Conservation (phyloP, 2,113 vertebrate species). For the Ciconia boyciana region DNA sequence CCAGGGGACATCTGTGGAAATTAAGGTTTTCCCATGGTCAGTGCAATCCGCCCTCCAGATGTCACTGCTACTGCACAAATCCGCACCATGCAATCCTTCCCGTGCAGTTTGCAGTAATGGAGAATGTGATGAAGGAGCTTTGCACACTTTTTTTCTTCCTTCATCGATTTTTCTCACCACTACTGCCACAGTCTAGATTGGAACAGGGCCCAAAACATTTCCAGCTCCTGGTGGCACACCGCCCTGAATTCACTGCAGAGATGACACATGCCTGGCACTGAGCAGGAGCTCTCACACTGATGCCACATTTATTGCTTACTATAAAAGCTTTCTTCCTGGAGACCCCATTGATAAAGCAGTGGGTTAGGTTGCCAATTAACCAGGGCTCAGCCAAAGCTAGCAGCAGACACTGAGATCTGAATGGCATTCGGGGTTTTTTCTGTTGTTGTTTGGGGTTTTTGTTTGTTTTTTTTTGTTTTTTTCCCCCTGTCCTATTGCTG, state of each 20-base stretch:
- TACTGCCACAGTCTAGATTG: neutral
- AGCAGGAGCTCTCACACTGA: neutral
- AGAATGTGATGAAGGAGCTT: neutral
- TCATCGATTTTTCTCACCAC: neutral
- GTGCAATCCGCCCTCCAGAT: neutral
- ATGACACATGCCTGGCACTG: neutral
- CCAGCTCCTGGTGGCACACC: neutral
- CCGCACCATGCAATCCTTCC: accelerated
- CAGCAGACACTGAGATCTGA: neutral
- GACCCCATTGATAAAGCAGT: neutral
- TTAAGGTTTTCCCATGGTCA: neutral
- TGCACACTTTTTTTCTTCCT: neutral
- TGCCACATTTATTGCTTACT: neutral
- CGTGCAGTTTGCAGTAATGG: accelerated
- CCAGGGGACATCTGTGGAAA: neutral
- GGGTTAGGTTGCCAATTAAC: accelerated
- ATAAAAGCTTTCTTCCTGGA: neutral
- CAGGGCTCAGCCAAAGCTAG: neutral
- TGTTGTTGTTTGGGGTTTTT: neutral
- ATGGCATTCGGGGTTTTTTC: neutral
- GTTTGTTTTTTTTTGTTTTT: neutral
- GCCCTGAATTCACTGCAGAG: neutral
- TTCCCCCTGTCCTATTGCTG: accelerated
- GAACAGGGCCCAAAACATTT: neutral
- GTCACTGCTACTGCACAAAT: neutral